These are phyloP conservation scores for Drosophila helvetica DNA, from an alignment of 2,888 invertebrate species.

Conservation along the genomic window DNA sequence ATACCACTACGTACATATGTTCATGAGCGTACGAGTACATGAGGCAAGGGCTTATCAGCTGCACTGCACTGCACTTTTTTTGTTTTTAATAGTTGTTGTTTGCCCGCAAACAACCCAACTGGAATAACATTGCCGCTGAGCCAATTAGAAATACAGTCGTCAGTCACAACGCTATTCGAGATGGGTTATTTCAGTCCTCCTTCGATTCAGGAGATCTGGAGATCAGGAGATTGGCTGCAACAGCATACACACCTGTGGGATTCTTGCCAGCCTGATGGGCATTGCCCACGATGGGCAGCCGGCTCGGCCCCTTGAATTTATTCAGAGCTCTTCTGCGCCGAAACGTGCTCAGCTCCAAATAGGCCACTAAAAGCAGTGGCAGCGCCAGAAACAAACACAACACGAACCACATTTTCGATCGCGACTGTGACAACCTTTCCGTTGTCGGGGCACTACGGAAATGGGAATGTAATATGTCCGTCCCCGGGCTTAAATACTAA, in stretches of 20 bases:
- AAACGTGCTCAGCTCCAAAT: conserved; percentile 55
- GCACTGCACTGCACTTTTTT: neutral
- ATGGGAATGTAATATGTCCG: conserved; percentile 27
- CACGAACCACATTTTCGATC: conserved; percentile 56
- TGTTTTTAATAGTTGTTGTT: conserved; percentile 18
- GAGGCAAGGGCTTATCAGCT: neutral
- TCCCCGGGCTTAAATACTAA: conserved; percentile 20
- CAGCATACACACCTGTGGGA: conserved; percentile 73
- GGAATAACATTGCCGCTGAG: conserved; percentile 57
- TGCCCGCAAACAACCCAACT: conserved; percentile 39
- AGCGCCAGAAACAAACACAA: conserved; percentile 49
- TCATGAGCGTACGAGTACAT: neutral
- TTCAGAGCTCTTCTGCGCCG: conserved; percentile 56
- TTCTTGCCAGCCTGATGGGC: conserved; percentile 74
- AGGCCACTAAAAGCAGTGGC: conserved; percentile 58
- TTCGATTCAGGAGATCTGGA: neutral
- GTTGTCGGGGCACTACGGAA: conserved; percentile 17
- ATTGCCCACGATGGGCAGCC: conserved; percentile 80
- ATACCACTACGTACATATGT: neutral
- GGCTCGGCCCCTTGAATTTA: conserved; percentile 70
- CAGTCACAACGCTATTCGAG: conserved; percentile 65
- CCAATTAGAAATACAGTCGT: conserved; percentile 24
- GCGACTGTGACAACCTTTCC: conserved; percentile 1
- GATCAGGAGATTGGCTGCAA: neutral
- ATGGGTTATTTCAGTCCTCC: conserved; percentile 38